phyloP scores from a whole-genome alignment of 1,140 invertebrate species.

The Aradophagus sp. region DNA sequence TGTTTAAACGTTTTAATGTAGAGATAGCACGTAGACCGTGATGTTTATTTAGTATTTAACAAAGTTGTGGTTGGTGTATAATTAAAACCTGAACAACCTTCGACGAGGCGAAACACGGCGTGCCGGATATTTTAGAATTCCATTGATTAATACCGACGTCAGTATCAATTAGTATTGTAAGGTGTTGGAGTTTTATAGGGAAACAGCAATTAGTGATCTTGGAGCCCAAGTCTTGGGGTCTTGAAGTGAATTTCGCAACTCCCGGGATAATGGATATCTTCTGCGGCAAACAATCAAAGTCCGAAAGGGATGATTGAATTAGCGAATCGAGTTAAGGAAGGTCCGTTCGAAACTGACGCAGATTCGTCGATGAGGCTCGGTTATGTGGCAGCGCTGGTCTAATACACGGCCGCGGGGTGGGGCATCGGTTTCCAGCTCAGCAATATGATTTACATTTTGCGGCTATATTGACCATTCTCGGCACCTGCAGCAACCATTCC shows the following conservation, averaged over 20 bases:
- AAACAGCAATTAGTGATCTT: too few species aligned
- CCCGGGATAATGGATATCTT: slow-evolving; percentile 38
- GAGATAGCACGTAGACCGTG: too few species aligned
- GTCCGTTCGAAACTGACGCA: slow-evolving; percentile 67
- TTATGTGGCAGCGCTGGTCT: slow-evolving; percentile 54
- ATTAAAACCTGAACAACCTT: too few species aligned
- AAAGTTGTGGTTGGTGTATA: too few species aligned
- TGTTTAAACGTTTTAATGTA: too few species aligned
- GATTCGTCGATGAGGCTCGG: slow-evolving; percentile 38
- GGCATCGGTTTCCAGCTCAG: slow-evolving; percentile 60
- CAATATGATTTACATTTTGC: slow-evolving; percentile 76
- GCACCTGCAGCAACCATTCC: slow-evolving; percentile 70
- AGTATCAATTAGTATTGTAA: slow-evolving; percentile 22
- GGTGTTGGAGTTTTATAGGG: too few species aligned
- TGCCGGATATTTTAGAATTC: too few species aligned
- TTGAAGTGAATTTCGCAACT: slow-evolving; percentile 2
- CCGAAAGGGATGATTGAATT: slow-evolving; percentile 55
- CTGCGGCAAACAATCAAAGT: slow-evolving; percentile 61
- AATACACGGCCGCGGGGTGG: slow-evolving; percentile 55
- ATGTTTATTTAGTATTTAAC: too few species aligned
- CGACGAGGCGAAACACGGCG: too few species aligned
- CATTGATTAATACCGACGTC: slow-evolving; percentile 19
- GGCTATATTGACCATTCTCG: slow-evolving; percentile 74
- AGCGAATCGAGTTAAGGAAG: slow-evolving; percentile 65
- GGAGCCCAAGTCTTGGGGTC: too few species aligned